Evolutionary conservation across 2,797 vertebrate species (phyloP), one percentile per base, ranked within the genome.

Genomic region (Lithobates pipiens): DNA sequence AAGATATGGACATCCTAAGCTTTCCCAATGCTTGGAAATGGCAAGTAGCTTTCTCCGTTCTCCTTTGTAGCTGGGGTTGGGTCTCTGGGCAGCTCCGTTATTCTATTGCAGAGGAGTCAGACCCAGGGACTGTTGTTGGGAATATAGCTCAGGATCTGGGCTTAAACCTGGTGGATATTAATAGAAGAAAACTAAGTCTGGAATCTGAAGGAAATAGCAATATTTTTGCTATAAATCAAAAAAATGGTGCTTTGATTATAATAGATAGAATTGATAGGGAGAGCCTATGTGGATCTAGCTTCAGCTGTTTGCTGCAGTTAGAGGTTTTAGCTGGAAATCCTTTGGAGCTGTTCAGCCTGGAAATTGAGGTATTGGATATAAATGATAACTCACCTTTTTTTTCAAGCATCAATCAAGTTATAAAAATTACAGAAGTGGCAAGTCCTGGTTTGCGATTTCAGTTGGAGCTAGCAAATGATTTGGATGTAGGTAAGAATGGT

Each of bases 41-140:
- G 96, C 95, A 94, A 94, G 95, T 96, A 94, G 93, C 96, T 92
- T 95, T 93, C 92, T 93, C 97, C 90, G 91, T 98, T 90, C 96
- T 89, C 90, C 91, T 95, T 90, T 95, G 97, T 86, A 90, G 93
- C 90, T n/a, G n/a, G n/a, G n/a, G n/a, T n/a, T n/a, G n/a, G n/a
- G n/a, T n/a, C n/a, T n/a, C n/a, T n/a, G n/a, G 96, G 88, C 96
- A 98, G 94, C 77, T 80, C 88, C 96, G 89, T 82, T 99, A 98
- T 91, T 97, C 97, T 46, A 94, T 98, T 61, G 90, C 94, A 88
- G 97, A 99, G 92, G 97, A 99, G 89, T 94, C 97, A 10, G 95
- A 93, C 83, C 96, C 90, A 85, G 89, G 89, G 88, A 89, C 87
- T 61, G 89, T 89, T 80, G 85, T 61, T 63, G 88, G 90, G 39